Evolutionary conservation across 2,113 vertebrate genomes (phyloP).

Genomic region (Lepus europaeus): DNA sequence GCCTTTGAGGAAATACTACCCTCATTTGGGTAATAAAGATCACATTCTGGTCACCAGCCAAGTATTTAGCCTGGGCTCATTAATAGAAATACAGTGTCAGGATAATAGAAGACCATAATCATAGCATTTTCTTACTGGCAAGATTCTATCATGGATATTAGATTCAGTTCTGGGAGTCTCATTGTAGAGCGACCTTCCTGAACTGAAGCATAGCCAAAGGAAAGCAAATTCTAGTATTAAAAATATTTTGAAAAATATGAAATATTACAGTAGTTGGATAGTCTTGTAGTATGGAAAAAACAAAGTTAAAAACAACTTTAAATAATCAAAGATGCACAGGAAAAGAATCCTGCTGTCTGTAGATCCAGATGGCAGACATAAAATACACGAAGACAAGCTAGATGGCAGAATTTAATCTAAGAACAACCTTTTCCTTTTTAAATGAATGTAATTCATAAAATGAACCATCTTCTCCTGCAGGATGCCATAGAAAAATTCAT

Average conservation of each 20-base stretch:
- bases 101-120: neutral
- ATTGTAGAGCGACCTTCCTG: neutral
- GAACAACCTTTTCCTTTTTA: neutral
- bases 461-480: neutral
- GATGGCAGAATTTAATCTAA: neutral
- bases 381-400: neutral
- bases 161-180: neutral
- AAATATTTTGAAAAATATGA: neutral
- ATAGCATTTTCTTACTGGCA: neutral
- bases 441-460: neutral
- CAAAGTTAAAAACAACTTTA: slow-evolving; percentile 4
- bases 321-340: neutral
- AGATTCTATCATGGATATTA: neutral
- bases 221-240: neutral
- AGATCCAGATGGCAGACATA: neutral
- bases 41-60: slow-evolving; percentile 40
- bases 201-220: neutral
- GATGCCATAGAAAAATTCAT: neutral
- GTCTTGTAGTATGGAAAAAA: neutral
- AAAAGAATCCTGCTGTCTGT: neutral
- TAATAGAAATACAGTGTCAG: slow-evolving; percentile 63
- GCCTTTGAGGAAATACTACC: slow-evolving; percentile 65
- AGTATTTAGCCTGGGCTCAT: slow-evolving; percentile 21
- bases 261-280: neutral
- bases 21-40: slow-evolving; percentile 63